A percentile compares a stretch with the other conserved stretches of the same genome.
These are phyloP conservation scores for Sipha flava DNA, from an alignment of 1,140 invertebrate genomes.

Conservation along the genomic window DNA sequence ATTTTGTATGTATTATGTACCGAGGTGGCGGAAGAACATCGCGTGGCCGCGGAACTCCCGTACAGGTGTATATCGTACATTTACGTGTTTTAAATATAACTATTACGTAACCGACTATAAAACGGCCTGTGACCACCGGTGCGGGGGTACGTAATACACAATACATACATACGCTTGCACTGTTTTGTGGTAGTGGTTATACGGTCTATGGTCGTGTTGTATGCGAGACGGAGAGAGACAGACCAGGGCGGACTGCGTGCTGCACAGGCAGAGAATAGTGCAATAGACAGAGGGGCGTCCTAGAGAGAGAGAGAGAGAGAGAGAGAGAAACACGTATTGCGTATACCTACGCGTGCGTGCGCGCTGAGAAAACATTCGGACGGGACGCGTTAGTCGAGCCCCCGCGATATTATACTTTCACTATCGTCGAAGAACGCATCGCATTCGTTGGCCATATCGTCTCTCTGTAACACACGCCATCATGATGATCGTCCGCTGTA, in stretches of 20 bases:
- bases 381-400: not conserved
- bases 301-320: no score
- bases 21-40: not conserved
- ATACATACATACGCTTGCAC: no score
- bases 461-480: not conserved
- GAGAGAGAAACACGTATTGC: not conserved
- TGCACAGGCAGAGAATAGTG: no score
- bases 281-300: no score
- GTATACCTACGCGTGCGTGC: not conserved
- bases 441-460: not conserved
- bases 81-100: not conserved
- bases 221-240: no score
- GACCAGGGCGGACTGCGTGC: no score
- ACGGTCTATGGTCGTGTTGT: no score
- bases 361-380: no score
- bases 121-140: not conserved
- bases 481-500: not conserved
- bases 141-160: no score
- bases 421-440: slow-evolving; percentile 1
- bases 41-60: not conserved
- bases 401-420: slow-evolving; percentile 17
- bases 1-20: not conserved
- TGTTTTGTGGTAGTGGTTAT: no score
- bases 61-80: not conserved
- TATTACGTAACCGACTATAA: not conserved